Evolutionary conservation across 2,113 vertebrate species (phyloP).

Genomic region (Aythya baeri): DNA sequence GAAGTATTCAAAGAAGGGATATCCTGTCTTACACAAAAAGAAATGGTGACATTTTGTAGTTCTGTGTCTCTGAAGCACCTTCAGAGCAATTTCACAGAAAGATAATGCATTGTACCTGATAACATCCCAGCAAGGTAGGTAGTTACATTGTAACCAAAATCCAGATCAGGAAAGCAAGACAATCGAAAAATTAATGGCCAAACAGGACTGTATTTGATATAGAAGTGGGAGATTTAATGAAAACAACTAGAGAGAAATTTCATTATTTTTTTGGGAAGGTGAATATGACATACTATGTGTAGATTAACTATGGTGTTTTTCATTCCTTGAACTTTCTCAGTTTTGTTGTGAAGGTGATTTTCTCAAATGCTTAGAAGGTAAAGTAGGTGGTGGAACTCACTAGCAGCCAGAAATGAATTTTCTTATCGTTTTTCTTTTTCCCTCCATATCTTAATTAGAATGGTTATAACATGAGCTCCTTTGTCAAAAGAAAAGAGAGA

Average conservation of each 20-base stretch:
- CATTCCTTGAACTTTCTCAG: neutral
- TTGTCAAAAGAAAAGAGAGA: neutral
- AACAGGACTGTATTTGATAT: neutral
- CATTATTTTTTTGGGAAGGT: neutral
- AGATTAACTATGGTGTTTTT: neutral
- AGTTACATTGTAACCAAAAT: neutral
- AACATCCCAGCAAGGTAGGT: neutral
- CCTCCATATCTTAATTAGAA: neutral
- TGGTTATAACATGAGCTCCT: neutral
- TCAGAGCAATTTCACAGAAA: neutral
- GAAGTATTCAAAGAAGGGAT: neutral
- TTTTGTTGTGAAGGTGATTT: neutral
- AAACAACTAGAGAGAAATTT: neutral
- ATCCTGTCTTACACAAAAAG: neutral
- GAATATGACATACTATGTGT: neutral
- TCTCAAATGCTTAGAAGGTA: neutral
- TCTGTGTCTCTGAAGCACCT: neutral
- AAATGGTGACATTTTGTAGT: neutral
- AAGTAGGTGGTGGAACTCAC: neutral
- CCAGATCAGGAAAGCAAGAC: neutral
- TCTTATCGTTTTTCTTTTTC: neutral
- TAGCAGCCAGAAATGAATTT: neutral
- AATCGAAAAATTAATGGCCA: neutral
- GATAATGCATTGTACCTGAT: neutral
- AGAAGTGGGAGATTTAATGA: neutral